A percentile compares a stretch with the other conserved stretches of the same genome.
These are phyloP conservation scores for Drosophila pandora DNA, from an alignment of 1,140 invertebrate species.

Conservation along the genomic window DNA sequence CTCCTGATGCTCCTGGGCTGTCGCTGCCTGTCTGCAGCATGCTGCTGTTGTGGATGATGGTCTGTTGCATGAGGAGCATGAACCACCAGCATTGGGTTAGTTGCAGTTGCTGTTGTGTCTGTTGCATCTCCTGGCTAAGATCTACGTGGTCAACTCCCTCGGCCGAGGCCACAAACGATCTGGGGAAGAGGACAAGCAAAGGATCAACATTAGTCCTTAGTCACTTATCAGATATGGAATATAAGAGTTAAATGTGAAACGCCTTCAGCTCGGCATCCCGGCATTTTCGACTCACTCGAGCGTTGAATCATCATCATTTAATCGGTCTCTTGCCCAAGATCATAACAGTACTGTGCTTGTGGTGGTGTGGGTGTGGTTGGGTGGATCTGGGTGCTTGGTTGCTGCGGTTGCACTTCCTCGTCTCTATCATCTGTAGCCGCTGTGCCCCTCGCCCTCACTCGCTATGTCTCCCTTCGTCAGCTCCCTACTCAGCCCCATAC, in stretches of 20 bases:
- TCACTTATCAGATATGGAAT: not conserved
- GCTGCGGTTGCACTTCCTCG: conserved; percentile 14
- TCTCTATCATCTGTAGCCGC: conserved; percentile 14
- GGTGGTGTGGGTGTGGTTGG: conserved; percentile 40
- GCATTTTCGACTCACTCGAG: conserved; percentile 82
- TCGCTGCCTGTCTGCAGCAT: conserved; percentile 34
- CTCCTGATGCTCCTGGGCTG: conserved; percentile 9
- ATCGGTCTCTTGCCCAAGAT: conserved; percentile 55
- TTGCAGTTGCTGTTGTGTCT: conserved; percentile 54
- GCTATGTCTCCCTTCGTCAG: conserved; percentile 37
- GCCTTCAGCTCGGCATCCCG: conserved; percentile 40
- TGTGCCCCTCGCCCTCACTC: conserved; percentile 20
- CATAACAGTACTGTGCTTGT: not conserved
- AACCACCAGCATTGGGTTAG: conserved; percentile 80
- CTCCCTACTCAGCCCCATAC: conserved; percentile 87
- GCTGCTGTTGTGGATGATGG: conserved; percentile 62
- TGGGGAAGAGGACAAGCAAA: conserved; percentile 16
- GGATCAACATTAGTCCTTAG: not conserved
- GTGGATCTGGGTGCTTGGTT: conserved; percentile 35
- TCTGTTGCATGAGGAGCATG: conserved; percentile 80
- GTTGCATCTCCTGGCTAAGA: conserved; percentile 38
- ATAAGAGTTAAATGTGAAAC: conserved; percentile 8
- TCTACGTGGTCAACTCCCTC: conserved; percentile 28
- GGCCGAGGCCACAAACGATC: conserved; percentile 79
- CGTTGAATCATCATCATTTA: conserved; percentile 69